Conservation (phyloP, 2,113 vertebrate genomes). For the Miniopterus natalensis region DNA sequence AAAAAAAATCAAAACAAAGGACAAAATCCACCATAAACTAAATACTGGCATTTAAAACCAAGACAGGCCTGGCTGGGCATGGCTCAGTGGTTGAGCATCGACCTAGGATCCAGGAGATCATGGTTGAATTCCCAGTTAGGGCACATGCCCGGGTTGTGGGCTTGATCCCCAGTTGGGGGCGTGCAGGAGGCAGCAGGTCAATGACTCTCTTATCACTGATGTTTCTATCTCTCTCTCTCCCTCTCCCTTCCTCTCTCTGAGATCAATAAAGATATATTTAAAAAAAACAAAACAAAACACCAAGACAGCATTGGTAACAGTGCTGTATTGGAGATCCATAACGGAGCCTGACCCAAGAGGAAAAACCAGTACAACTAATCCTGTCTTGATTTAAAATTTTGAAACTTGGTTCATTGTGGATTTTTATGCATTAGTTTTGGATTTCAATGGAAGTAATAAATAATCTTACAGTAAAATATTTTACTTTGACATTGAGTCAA, state of each 20-base stretch:
- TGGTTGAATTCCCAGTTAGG: too few relatives aligned
- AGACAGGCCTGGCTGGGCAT: not conserved
- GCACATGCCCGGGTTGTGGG: too few relatives aligned
- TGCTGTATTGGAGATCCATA: fast-evolving
- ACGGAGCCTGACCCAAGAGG: not conserved
- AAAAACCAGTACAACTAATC: fast-evolving
- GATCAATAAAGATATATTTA: too few relatives aligned
- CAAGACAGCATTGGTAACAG: not conserved
- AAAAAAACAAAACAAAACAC: too few relatives aligned
- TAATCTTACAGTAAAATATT: not conserved
- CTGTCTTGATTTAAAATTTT: not conserved
- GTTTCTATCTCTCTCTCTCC: too few relatives aligned
- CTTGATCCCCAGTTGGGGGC: too few relatives aligned
- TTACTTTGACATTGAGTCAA: not conserved
- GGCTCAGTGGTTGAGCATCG: too few relatives aligned
- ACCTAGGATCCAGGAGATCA: too few relatives aligned
- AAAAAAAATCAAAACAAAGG: not conserved
- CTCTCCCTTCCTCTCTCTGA: too few relatives aligned
- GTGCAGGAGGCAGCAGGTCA: too few relatives aligned
- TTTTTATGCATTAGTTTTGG: not conserved
- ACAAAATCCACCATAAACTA: not conserved
- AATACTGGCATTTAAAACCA: not conserved
- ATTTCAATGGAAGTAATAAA: not conserved
- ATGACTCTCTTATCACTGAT: too few relatives aligned
- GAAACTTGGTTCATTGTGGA: not conserved